Base-by-base conservation (phyloP, 1,140 invertebrate species). In the Mercenaria mercenaria region DNA sequence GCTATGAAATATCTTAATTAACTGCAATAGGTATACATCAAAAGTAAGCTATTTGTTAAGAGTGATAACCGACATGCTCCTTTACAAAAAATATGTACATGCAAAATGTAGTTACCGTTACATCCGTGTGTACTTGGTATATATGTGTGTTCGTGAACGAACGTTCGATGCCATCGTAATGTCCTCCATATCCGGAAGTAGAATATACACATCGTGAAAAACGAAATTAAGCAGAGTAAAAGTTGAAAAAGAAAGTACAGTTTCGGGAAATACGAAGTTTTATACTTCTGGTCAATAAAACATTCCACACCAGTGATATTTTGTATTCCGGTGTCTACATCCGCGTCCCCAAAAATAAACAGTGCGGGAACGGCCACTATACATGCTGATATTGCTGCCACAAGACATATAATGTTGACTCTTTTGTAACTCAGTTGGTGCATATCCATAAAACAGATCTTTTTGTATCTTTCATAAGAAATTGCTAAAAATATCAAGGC, bases 221-320 rank as follows among this genome's bases (percentile, higher is more conserved):
- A 64, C 0, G 74, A 77, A n/a, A 88, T 32, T 23, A 88, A 34
- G 23, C 39, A 50, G 0, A 88, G 0, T 13, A 80, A 2, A 23
- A 80, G 37, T 61, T 80, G 85, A 61, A 67, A 69, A 1, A 69
- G 15, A 23, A 88, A 80, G 29, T 88, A 88, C 8, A 79, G 18
- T 50, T 61, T 39, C 20, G 85, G 85, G 20, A 77, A 80, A 41
- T 32, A 23, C 3, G 85, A 88, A 26, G 41, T 11, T 50, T 64
- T 39, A 50, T 64, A 85, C 10, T 61, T n/a, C 13, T 29, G 26
- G 39, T 88, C 85, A 32, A 88, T 64, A 47, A 88, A 88, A 61
- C 85, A 88, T 80, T 88, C 85, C 15, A 56, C 39, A 32, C 85
- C 85, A 15, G 72, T 79, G 15, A 88, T 88, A 29, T 79, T 79